A percentile compares a stretch with the other conserved stretches of the same genome.
These are phyloP conservation scores for Cheilinus undulatus DNA, from an alignment of 2,113 vertebrate genomes.

Conservation along the genomic window DNA sequence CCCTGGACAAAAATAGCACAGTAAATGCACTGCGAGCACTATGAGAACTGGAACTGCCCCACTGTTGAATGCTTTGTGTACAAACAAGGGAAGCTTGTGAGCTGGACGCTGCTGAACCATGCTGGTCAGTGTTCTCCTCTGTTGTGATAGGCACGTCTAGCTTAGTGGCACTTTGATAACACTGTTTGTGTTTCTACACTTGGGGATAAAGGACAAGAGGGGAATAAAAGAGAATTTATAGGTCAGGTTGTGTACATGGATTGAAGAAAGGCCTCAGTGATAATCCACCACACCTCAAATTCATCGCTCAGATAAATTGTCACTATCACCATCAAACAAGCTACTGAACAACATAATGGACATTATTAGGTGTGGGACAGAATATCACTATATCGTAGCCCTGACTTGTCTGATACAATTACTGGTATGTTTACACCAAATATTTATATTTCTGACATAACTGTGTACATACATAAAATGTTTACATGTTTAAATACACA, in stretches of 20 bases:
- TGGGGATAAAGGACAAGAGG: not conserved
- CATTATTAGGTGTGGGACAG: not conserved
- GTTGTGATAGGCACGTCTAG: constrained; percentile 59
- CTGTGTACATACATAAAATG: too few species aligned
- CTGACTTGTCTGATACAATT: too few species aligned
- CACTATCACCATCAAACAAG: not conserved
- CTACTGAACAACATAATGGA: not conserved
- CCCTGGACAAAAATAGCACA: constrained; percentile 77
- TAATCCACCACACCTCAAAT: too few species aligned
- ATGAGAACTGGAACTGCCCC: constrained; percentile 69
- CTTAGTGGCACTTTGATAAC: constrained; percentile 49
- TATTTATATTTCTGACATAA: too few species aligned
- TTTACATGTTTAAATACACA: too few species aligned
- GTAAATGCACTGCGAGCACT: constrained; percentile 77
- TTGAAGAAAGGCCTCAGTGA: constrained; percentile 3
- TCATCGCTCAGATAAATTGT: not conserved
- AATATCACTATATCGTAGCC: too few species aligned
- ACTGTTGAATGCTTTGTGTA: constrained; percentile 75
- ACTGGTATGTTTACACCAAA: too few species aligned
- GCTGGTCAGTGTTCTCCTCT: constrained; percentile 56
- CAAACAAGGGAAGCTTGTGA: constrained; percentile 79
- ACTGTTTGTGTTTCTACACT: constrained; percentile 41
- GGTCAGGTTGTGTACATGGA: not conserved
- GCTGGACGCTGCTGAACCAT: constrained; percentile 54
- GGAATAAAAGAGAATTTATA: constrained; percentile 1